Evolutionary conservation across 2,797 vertebrate species (phyloP), one percentile per base, ranked within the genome.

Genomic region (Trematomus bernacchii): DNA sequence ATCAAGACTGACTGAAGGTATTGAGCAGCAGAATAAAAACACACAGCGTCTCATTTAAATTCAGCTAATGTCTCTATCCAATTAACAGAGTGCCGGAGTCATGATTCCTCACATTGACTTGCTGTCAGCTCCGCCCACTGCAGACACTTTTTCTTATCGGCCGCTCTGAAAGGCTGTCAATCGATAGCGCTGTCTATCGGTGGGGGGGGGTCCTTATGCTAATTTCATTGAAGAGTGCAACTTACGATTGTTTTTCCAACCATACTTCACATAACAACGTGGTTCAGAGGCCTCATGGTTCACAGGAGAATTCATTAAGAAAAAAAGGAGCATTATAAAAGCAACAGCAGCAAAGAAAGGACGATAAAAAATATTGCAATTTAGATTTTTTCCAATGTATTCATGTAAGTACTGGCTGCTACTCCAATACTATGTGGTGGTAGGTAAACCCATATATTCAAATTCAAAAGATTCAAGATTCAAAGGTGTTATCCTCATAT

Each of bases 41-140:
- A 42, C 33, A 57, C 61, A 19, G 53, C 51, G 30, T 55, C 80
- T 85, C 74, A 85, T 85, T 89, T 48, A 83, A 40, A 91, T 85
- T 87, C 87, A 74, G 55, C 44, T 55, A 66, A 85, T 75, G 83
- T 85, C 74, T 85, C 63, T 55, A 82, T 88, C 82, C 80, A 86
- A 89, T 88, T 86, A 87, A 87, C 80, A 70, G 69, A 87, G 79
- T 67, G 80, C 65, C 61, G 15, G 66, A 82, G 82, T 86, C 86
- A 87, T 83, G 82, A 87, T 80, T 83, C 79, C 76, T 43, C 52
- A 61, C 81, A 89, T 85, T 69, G 88, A 90, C 87, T 85, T 89
- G 76, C 87, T 79, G 86, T 88, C 87, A 86, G 71, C 67, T 67
- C 23, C 47, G 47, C 63, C 58, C 30, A 3, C 53, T 40, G 57